Evolutionary conservation across 2,113 vertebrate species (phyloP), one percentile per base, ranked within the genome.

Genomic region (Dromas ardeola): DNA sequence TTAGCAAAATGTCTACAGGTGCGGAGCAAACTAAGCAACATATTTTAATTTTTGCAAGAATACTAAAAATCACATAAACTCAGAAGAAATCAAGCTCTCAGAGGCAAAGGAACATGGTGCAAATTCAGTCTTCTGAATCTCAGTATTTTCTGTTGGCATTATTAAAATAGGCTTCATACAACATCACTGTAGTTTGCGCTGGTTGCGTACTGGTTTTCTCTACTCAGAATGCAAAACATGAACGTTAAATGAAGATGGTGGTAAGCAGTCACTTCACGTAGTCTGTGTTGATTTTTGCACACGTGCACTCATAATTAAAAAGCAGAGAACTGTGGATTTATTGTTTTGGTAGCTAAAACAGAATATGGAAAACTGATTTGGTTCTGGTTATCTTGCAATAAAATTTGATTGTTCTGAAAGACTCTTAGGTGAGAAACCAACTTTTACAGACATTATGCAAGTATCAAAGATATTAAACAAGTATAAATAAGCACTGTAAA

Each of bases 41-140:
- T 1, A 5, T 76, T 93, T 93, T 52, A 53, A 40, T 62, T 95
- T 90, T 55, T n/a, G n/a, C 17, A 61, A 59, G 21, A 93, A 84
- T 42, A 40, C 45, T 72, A 94, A 91, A 90, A 93, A 90, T 87
- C 27, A 50, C 56, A 42, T 90, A 89, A 95, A 96, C 15, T 47
- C 29, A 20, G 8, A 15, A 93, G 23, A 47, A 69, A 88, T 77
- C 6, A 76, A 29, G 19, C 16, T 53, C 26, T 70, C 22, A 25
- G 55, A 63, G 36, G 34, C 52, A 88, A 81, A 36, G 7, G 25
- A 10, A 80, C 45, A 45, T 8, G 6, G n/a, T 69, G 7, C 19
- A 82, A 56, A 63, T 76, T 83, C 40, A 15, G 16, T 83, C 10
- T 59, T 80, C 36, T 36, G 40, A 72, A 84, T 87, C 36, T 19